Evolutionary conservation across 2,888 invertebrate genomes (phyloP).

Genomic region (Drosophila parthenogenetica): DNA sequence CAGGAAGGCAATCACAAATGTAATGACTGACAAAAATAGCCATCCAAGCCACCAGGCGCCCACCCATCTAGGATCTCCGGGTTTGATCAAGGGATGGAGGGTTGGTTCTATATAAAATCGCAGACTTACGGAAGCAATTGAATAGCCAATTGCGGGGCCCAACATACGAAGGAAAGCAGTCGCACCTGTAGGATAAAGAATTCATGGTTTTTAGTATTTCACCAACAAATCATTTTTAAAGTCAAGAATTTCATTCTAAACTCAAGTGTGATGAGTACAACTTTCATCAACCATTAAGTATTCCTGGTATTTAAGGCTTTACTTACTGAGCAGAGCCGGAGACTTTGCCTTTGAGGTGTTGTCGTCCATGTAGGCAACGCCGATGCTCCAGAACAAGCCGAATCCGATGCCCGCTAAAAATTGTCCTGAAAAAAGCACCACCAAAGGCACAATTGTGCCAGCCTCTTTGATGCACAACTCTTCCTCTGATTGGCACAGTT

Average conservation of each 20-base stretch:
- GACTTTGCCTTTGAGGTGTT: constrained; percentile 89
- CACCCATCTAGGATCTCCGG: constrained; percentile 90
- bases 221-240: too few species aligned
- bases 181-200: constrained; percentile 85
- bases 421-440: constrained; percentile 88
- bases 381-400: constrained; percentile 88
- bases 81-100: constrained; percentile 88
- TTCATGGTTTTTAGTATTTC: too few species aligned
- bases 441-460: constrained; percentile 86
- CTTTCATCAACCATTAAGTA: too few species aligned
- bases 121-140: constrained; percentile 88
- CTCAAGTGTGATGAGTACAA: too few species aligned
- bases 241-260: too few species aligned
- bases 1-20: constrained; percentile 87
- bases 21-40: constrained; percentile 87
- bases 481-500: constrained; percentile 48
- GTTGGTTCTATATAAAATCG: constrained; percentile 88
- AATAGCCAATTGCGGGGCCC: constrained; percentile 87
- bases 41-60: constrained; percentile 94
- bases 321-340: constrained; percentile 88
- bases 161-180: constrained; percentile 88
- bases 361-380: constrained; percentile 90
- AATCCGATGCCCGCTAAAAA: constrained; percentile 89
- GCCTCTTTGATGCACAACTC: constrained; percentile 38
- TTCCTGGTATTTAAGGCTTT: background rate